A percentile compares a stretch with the other conserved stretches of the same genome.
Evolutionary conservation across 2,797 vertebrate genomes (phyloP).

Genomic region (Paedocypris micromegethes): DNA sequence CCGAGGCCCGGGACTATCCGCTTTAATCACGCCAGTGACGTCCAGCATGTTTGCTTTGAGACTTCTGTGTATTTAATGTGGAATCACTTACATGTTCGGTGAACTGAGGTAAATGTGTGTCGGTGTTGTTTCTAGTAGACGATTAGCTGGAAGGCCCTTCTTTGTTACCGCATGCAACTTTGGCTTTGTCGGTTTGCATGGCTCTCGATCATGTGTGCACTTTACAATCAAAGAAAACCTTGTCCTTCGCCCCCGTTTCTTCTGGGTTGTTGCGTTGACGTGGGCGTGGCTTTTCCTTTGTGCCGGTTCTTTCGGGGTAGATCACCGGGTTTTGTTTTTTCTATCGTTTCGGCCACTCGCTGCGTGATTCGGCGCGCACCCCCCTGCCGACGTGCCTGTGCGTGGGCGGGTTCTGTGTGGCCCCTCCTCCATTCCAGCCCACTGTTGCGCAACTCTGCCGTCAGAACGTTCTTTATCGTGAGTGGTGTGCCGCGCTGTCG

Average conservation of each 20-base stretch:
- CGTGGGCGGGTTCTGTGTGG: too few relatives aligned
- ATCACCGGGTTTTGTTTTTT: too few relatives aligned
- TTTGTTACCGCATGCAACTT: conserved; percentile 67
- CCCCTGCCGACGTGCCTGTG: too few relatives aligned
- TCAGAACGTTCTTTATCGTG: conserved; percentile 37
- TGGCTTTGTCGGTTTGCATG: conserved; percentile 73
- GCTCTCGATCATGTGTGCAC: conserved; percentile 51
- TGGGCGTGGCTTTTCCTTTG: background rate
- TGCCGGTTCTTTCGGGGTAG: background rate
- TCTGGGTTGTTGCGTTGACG: conserved; percentile 7
- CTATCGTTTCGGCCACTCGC: too few relatives aligned
- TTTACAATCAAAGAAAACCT: conserved; percentile 48
- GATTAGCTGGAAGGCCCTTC: conserved; percentile 43
- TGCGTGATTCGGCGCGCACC: too few relatives aligned
- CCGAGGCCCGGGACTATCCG: conserved; percentile 34
- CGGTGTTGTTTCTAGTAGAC: conserved; percentile 46
- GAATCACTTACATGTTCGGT: conserved; percentile 50
- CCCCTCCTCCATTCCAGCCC: background rate
- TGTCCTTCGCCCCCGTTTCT: conserved; percentile 40
- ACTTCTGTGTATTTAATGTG: conserved; percentile 50
- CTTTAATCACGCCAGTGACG: conserved; percentile 43
- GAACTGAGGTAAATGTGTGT: conserved; percentile 47
- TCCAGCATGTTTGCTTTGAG: conserved; percentile 53
- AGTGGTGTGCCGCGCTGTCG: conserved; percentile 31
- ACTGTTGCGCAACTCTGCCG: conserved; percentile 47